These are phyloP conservation scores for Gasterosteus nipponicus DNA, from an alignment of 2,113 vertebrate genomes.

Conservation along the genomic window DNA sequence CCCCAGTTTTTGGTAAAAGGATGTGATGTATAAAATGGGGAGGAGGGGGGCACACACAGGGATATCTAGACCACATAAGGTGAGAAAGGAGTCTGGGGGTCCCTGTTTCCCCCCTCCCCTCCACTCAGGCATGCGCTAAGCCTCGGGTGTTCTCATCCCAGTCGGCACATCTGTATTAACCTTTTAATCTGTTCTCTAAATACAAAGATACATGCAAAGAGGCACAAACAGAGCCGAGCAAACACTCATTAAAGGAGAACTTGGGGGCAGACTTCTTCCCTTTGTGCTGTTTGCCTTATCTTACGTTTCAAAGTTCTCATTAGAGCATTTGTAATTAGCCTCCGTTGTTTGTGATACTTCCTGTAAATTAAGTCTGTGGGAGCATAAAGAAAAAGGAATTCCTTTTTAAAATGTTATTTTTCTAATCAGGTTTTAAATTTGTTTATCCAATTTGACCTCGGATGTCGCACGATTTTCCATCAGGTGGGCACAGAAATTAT, in stretches of 20 bases:
- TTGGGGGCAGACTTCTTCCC: not conserved
- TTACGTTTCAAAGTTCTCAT: slow-evolving; percentile 47
- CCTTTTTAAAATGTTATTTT: not conserved
- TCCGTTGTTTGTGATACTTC: slow-evolving; percentile 1
- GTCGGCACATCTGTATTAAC: slow-evolving; percentile 69
- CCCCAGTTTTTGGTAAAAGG: slow-evolving; percentile 53
- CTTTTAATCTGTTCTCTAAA: slow-evolving; percentile 54
- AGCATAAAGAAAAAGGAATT: not conserved
- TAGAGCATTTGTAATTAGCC: slow-evolving; percentile 36
- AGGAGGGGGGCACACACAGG: not conserved
- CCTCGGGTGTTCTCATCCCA: slow-evolving; percentile 71
- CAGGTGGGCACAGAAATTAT: not conserved
- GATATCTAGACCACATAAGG: not conserved
- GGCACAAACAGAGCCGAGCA: slow-evolving; percentile 26
- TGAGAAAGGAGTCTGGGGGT: slow-evolving; percentile 52
- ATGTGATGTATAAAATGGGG: slow-evolving; percentile 50
- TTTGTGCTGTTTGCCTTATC: slow-evolving; percentile 25
- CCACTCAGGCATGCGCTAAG: slow-evolving; percentile 26
- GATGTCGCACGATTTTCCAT: slow-evolving; percentile 8
- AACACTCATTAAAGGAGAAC: slow-evolving; percentile 43
- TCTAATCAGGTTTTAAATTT: not conserved
- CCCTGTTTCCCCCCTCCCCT: slow-evolving; percentile 24
- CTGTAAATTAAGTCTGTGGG: slow-evolving; percentile 7
- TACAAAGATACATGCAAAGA: slow-evolving; percentile 10
- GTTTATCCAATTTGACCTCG: not conserved